A percentile compares a stretch with the other conserved stretches of the same genome.
Evolutionary conservation across 2,797 vertebrate species (phyloP).

Genomic region (Sebastes goodei): DNA sequence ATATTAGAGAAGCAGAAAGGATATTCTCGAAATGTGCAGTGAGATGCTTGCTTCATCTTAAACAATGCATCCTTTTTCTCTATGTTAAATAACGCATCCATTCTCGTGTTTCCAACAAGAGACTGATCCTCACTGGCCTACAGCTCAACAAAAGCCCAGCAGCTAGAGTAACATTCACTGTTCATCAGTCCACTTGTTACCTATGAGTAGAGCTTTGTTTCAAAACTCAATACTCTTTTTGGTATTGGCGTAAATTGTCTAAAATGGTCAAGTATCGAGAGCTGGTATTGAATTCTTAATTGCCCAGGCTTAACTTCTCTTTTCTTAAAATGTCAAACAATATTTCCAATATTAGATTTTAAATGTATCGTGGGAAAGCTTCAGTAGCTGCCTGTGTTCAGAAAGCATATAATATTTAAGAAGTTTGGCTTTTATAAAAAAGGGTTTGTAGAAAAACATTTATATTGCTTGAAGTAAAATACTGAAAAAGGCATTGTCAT

Average conservation of each 20-base stretch:
- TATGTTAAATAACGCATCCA: neutral
- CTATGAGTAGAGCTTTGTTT: neutral
- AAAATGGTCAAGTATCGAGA: neutral
- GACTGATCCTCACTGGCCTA: neutral
- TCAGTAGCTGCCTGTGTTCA: neutral
- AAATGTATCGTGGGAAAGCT: neutral
- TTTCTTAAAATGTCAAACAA: neutral
- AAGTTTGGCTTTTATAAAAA: neutral
- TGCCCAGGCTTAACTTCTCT: neutral
- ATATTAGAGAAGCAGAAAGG: conserved; percentile 26
- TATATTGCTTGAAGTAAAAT: neutral
- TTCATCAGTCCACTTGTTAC: neutral
- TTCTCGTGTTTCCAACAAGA: neutral
- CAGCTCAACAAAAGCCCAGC: neutral
- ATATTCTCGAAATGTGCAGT: conserved; percentile 8
- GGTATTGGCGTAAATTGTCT: neutral
- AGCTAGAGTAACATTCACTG: neutral
- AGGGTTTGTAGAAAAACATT: neutral
- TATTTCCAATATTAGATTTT: too few species aligned
- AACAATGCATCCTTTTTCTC: neutral
- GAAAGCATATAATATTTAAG: neutral
- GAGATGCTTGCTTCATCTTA: neutral
- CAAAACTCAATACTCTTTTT: neutral
- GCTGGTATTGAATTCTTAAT: neutral
- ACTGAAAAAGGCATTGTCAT: neutral